Evolutionary conservation across 1,140 invertebrate species (phyloP), one percentile per base, ranked within the genome.

Genomic region (Drosophila sechellia): DNA sequence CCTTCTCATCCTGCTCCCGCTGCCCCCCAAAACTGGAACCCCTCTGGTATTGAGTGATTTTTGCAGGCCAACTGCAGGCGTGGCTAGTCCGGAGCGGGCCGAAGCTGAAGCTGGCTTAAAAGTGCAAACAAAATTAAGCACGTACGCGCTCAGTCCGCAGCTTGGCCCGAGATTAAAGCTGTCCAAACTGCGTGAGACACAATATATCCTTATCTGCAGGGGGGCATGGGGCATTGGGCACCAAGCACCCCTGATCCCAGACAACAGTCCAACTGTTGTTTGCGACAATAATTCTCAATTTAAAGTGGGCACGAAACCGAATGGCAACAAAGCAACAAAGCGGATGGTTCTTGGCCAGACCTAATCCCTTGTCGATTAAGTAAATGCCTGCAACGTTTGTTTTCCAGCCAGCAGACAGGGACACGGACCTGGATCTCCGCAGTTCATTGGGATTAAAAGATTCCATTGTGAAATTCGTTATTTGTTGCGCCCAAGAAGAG

Each of bases 271-370:
- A 55, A 83, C 85, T 78, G 64, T 74, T 70, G 63, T 63, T 83
- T 77, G 85, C 80, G 89, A 87, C 89, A 90, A 90, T 90, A 90
- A 90, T 90, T 90, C 89, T 90, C 89, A 90, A 90, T 90, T 90
- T 90, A 90, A 90, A 90, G 77, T 84, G 87, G 61, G 50, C 61
- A 74, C 57, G 48, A 50, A 52, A 64, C 71, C 58, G 69, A 86
- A 81, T 79, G 77, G 79, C 84, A 58, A 70, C 57, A 80, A 70
- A 58, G 75, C 69, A 78, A 43, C 42, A 43, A 10, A 70, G 56
- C 50, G 58, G 49, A 54, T 58, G 71, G 56, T 64, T 56, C 71
- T 59, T 76, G 76, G 49, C 81, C 76, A 79, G 68, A 70, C 45
- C 80, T 89, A 90, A 90, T 90, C 87, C 87, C 87, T 76, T 90